phyloP scores from a whole-genome alignment of 2,797 vertebrate genomes.

The Gobio occitaniae region DNA sequence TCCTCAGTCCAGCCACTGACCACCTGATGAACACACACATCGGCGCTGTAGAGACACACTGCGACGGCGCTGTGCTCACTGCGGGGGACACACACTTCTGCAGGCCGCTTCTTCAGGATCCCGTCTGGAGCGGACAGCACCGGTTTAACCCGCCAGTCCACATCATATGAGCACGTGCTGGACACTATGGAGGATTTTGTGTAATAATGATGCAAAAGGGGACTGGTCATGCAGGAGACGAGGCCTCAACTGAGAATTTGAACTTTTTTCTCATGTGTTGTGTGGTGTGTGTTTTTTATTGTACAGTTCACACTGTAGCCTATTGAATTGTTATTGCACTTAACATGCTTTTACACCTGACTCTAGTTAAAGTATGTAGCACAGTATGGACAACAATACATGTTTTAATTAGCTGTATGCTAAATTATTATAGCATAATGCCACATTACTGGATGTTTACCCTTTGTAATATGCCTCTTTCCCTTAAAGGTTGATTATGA shows the following conservation, averaged over 20 bases:
- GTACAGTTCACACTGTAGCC: not conserved
- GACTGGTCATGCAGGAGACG: not conserved
- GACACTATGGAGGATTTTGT: not conserved
- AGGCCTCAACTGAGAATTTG: not conserved
- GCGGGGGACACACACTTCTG: conserved; percentile 21
- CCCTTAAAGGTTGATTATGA: not conserved
- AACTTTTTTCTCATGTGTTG: too few species aligned
- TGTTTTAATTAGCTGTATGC: not conserved
- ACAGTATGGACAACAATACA: not conserved
- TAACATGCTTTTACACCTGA: not conserved
- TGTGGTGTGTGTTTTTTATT: not conserved
- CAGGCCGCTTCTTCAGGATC: conserved; percentile 32
- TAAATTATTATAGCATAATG: not conserved
- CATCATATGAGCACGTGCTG: conserved; percentile 64
- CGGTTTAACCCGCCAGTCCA: conserved; percentile 62
- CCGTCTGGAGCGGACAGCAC: conserved; percentile 50
- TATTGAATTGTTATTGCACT: not conserved
- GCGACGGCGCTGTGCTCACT: conserved; percentile 17
- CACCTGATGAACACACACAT: conserved; percentile 12
- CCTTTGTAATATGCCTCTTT: too few species aligned
- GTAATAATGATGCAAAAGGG: not conserved
- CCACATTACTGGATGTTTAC: not conserved
- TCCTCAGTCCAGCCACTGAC: not conserved
- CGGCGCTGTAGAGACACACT: not conserved
- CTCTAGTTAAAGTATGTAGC: not conserved